Evolutionary conservation across 2,113 vertebrate species (phyloP).

Genomic region (Tupaia tana): DNA sequence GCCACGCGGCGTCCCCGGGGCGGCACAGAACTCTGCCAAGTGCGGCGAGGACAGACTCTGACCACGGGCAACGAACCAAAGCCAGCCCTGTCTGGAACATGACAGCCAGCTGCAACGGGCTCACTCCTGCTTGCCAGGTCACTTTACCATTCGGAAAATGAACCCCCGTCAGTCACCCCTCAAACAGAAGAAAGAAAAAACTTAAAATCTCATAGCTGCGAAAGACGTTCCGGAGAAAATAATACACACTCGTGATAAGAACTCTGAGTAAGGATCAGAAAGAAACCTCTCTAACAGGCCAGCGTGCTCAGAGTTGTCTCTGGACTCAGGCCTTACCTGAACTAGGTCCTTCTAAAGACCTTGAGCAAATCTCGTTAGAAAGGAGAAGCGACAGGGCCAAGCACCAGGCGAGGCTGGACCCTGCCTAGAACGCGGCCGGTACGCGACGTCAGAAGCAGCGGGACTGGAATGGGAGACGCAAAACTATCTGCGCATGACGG

Average conservation of each 20-base stretch:
- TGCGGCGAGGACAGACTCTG: background rate
- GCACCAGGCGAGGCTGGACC: background rate
- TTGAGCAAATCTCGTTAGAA: too few species aligned
- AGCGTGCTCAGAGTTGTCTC: background rate
- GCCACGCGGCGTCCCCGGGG: too few species aligned
- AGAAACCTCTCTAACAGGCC: background rate
- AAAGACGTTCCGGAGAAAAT: background rate
- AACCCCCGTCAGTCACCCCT: background rate
- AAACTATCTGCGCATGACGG: background rate
- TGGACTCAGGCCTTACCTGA: background rate
- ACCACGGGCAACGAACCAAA: background rate
- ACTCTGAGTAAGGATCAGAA: background rate
- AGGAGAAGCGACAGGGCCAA: background rate
- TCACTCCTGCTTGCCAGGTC: background rate
- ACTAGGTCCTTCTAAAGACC: background rate
- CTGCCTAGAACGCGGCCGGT: rapidly evolving
- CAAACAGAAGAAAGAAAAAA: background rate
- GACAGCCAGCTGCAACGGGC: background rate
- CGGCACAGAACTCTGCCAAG: background rate
- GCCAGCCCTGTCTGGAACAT: background rate
- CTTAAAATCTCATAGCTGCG: background rate
- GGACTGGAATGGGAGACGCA: too few species aligned
- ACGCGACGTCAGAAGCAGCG: background rate
- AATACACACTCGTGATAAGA: background rate
- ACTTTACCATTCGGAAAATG: background rate